Percentiles rank a stretch among this genome's conserved stretches.
These are phyloP conservation scores for Harpagoxenus sublaevis DNA, from an alignment of 2,888 invertebrate genomes.

Conservation along the genomic window DNA sequence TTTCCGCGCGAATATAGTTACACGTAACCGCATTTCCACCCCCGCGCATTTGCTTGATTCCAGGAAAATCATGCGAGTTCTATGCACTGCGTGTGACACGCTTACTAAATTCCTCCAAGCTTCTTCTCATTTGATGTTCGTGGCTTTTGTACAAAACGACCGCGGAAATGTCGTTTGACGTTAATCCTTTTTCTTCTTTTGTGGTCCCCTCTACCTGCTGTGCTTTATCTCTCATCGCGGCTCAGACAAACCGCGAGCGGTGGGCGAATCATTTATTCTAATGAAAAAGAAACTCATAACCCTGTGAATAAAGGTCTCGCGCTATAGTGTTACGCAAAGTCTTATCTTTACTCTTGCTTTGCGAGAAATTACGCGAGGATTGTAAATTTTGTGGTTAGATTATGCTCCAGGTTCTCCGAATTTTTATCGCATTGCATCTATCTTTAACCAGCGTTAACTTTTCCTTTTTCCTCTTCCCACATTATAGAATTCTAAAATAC, in stretches of 20 bases:
- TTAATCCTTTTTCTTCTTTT: slow-evolving; percentile 1
- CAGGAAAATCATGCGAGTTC: slow-evolving; percentile 51
- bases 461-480: too few relatives aligned
- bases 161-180: neutral
- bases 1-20: slow-evolving; percentile 59
- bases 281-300: slow-evolving; percentile 33
- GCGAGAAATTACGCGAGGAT: slow-evolving; percentile 15
- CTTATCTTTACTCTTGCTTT: neutral
- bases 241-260: neutral
- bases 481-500: neutral
- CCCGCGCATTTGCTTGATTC: slow-evolving; percentile 3
- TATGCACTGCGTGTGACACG: slow-evolving; percentile 54
- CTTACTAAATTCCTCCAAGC: slow-evolving; percentile 81
- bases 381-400: slow-evolving; percentile 24
- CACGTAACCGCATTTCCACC: slow-evolving; percentile 46
- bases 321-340: neutral
- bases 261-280: slow-evolving; percentile 31
- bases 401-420: neutral
- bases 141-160: slow-evolving; percentile 53
- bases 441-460: neutral
- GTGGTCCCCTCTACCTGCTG: neutral
- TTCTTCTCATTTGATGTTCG: slow-evolving; percentile 73
- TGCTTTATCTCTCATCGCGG: slow-evolving; percentile 24
- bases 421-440: slow-evolving; percentile 22
- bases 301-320: neutral